Conservation (phyloP, 1,140 invertebrate genomes). For the Apis florea region DNA sequence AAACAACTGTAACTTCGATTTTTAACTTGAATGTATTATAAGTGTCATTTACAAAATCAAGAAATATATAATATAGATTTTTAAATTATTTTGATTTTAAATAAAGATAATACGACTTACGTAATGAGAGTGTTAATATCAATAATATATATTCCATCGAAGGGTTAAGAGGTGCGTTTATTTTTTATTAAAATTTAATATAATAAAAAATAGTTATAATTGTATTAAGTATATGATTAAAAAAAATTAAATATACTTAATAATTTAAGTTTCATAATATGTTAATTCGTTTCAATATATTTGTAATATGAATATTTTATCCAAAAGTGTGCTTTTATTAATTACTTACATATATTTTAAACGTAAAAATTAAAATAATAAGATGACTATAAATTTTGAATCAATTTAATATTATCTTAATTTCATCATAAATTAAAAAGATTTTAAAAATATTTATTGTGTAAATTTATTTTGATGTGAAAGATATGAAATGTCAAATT, state of each 20-base stretch:
- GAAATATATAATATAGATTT: background rate
- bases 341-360: background rate
- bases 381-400: background rate
- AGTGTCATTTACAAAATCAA: background rate
- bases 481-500: background rate
- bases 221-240: background rate
- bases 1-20: conserved; percentile 21
- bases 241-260: background rate
- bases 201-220: background rate
- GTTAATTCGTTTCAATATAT: conserved; percentile 5
- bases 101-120: conserved; percentile 46
- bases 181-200: background rate
- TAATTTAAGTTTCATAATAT: background rate
- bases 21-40: conserved; percentile 27
- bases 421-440: background rate
- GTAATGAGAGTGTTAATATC: conserved; percentile 47
- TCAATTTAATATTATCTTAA: background rate
- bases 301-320: background rate
- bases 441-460: conserved; percentile 1
- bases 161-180: conserved; percentile 42
- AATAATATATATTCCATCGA: conserved; percentile 36
- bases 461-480: background rate
- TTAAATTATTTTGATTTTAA: conserved; percentile 36
- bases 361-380: background rate
- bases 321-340: background rate